A percentile compares a stretch with the other conserved stretches of the same genome.
These are phyloP conservation scores for Petrocephalus sullivani DNA, from an alignment of 2,797 vertebrate genomes.

Conservation along the genomic window DNA sequence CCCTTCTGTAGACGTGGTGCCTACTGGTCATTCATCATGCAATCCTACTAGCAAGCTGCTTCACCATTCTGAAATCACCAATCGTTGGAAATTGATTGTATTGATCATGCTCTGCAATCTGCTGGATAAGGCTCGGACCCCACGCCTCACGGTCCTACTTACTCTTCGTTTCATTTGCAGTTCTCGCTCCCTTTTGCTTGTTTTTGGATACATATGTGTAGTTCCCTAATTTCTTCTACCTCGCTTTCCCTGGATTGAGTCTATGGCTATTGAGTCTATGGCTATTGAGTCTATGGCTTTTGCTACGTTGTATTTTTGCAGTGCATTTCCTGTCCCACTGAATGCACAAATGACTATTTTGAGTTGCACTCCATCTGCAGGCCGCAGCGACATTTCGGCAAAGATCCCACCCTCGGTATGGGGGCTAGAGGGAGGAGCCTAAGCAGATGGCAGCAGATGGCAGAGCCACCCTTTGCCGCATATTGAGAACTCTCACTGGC, in stretches of 20 bases:
- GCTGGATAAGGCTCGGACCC: slow-evolving; percentile 23
- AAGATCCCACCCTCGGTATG: not conserved
- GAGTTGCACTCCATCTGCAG: not conserved
- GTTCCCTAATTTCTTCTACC: not conserved
- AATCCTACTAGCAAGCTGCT: slow-evolving; percentile 50
- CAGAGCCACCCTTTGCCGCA: not conserved
- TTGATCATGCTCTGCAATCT: slow-evolving; percentile 50
- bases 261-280: not conserved
- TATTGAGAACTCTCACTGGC: not conserved
- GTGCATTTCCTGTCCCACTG: not conserved
- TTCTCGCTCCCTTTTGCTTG: not conserved
- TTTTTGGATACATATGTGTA: not conserved
- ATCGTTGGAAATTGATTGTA: slow-evolving; percentile 54
- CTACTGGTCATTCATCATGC: slow-evolving; percentile 54
- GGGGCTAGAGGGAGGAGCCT: not conserved
- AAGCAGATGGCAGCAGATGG: slow-evolving; percentile 15
- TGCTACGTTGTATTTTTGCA: not conserved
- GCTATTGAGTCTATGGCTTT: not conserved
- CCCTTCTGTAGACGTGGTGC: slow-evolving; percentile 45
- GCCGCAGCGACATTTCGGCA: not conserved
- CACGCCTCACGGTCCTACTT: not conserved
- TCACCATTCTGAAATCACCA: slow-evolving; percentile 46
- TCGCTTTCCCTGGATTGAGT: not conserved
- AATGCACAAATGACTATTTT: not conserved
- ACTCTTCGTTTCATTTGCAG: not conserved